Evolutionary conservation across 2,888 invertebrate species (phyloP).

Genomic region (Cistogaster globosa): DNA sequence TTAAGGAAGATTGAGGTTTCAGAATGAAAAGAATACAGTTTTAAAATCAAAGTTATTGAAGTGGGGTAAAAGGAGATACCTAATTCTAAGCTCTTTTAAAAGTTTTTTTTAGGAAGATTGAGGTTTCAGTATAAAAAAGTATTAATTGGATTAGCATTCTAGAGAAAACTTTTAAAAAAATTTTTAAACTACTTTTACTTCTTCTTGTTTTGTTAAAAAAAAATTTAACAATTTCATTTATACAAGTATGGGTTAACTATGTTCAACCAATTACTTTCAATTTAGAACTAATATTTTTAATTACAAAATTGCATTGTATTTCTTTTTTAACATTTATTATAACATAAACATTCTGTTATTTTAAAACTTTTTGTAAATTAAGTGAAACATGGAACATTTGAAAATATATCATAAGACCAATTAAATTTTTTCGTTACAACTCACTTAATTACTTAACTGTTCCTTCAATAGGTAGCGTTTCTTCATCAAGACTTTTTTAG

Average conservation of each 20-base stretch:
- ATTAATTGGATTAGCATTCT: not conserved
- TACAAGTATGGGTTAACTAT: not conserved
- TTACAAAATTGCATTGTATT: slow-evolving; percentile 28
- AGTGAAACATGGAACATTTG: slow-evolving; percentile 68
- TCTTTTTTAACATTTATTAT: too few species aligned
- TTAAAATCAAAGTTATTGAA: too few species aligned
- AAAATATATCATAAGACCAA: slow-evolving; percentile 68
- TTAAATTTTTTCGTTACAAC: slow-evolving; percentile 60
- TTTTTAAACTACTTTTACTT: not conserved
- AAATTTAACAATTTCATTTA: slow-evolving; percentile 3
- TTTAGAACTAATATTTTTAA: slow-evolving; percentile 47
- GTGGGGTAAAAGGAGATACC: not conserved
- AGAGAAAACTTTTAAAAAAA: too few species aligned
- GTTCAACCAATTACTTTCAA: slow-evolving; percentile 8
- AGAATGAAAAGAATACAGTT: slow-evolving; percentile 11
- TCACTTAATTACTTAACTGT: slow-evolving; percentile 39
- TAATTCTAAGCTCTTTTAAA: not conserved
- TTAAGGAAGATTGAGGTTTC: slow-evolving; percentile 48
- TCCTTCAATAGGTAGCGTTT: slow-evolving; percentile 48
- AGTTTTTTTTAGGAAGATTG: slow-evolving; percentile 34
- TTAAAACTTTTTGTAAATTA: slow-evolving; percentile 60
- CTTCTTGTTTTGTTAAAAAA: not conserved
- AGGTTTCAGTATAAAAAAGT: slow-evolving; percentile 22
- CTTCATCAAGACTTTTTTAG: slow-evolving; percentile 27
- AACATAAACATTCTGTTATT: too few species aligned